These are phyloP conservation scores for Anthrax anthrax DNA, from an alignment of 2,888 invertebrate species.

Conservation along the genomic window DNA sequence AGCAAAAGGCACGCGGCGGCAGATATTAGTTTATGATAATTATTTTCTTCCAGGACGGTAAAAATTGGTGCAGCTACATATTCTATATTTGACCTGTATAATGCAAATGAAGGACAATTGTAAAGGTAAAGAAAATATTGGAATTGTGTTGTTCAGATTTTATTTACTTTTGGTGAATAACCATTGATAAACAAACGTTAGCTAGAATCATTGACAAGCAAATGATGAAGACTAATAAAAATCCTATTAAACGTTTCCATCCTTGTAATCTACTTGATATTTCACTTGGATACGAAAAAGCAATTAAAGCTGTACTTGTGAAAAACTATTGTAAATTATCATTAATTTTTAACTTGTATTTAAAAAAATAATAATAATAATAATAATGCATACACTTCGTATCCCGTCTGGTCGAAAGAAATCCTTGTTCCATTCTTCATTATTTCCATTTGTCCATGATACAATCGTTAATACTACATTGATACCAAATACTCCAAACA, in stretches of 20 bases:
- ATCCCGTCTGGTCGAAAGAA: slow-evolving; percentile 30
- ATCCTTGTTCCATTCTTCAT: slow-evolving; percentile 26
- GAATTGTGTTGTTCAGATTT: background rate
- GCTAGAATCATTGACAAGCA: slow-evolving; percentile 24
- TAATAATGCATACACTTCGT: slow-evolving; percentile 21
- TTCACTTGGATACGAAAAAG: slow-evolving; percentile 28
- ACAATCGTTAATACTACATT: slow-evolving; percentile 29
- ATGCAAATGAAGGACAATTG: background rate
- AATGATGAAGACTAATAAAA: slow-evolving; percentile 20
- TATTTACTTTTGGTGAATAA: slow-evolving; percentile 27
- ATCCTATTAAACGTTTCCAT: slow-evolving; percentile 21
- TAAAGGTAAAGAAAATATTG: background rate
- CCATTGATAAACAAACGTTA: slow-evolving; percentile 28
- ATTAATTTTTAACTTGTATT: background rate
- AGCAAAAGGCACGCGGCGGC: slow-evolving; percentile 41
- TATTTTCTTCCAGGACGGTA: slow-evolving; percentile 38
- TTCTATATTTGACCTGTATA: slow-evolving; percentile 23
- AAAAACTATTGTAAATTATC: slow-evolving; percentile 19
- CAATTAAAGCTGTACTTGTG: slow-evolving; percentile 24
- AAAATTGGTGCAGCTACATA: slow-evolving; percentile 34
- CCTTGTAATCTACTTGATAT: slow-evolving; percentile 22
- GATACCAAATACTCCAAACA: slow-evolving; percentile 29
- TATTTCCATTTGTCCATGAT: slow-evolving; percentile 26
- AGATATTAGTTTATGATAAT: slow-evolving; percentile 40
- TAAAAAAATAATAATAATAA: background rate